Evolutionary conservation across 2,888 invertebrate genomes (phyloP), one percentile per base, ranked within the genome.

Genomic region (Cephus spinipes): DNA sequence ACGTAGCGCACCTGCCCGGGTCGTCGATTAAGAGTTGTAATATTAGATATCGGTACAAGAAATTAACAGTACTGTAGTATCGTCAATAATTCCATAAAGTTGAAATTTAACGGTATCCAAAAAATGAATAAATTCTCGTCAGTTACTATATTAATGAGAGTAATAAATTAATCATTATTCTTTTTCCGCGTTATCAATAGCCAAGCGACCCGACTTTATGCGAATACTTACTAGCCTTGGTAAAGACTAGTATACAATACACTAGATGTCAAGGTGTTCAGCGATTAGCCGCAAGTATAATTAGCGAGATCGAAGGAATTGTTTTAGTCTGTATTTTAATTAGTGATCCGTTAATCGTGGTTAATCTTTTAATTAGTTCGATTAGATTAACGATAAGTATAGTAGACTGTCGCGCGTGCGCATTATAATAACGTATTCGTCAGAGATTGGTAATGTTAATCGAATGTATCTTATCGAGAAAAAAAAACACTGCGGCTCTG

Each of bases 201-300:
- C 74, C 55, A 55, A 55, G 3, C 55, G 55, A 55, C 55, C 55
- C 23, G 55, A 31, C 71, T 71, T 33, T 71, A 31, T 82, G 83
- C 82, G 83, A 87, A 85, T 87, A 88, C 88, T 88, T 88, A 89
- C 86, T 87, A 87, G 84, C 87, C 87, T 85, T 88, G 87, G 85
- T 68, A 76, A 85, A 83, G 85, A 87, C 85, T 85, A 87, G 86
- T 87, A 87, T 86, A 87, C 85, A 77, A 77, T 87, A 83, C 81
- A 83, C 82, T 85, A 86, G 85, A 85, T 87, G 84, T 84, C 83
- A 87, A 85, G 84, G 87, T 87, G 86, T 88, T 88, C 85, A 87
- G 77, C 75, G 73, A n/a, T 40, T 36, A 76, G 9, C 69, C 34
- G n/a, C 69, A 77, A 69, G 35, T 77, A 74, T 71, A 32, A 33